Conservation (phyloP, 2,113 vertebrate genomes). For the Aplodontia rufa region DNA sequence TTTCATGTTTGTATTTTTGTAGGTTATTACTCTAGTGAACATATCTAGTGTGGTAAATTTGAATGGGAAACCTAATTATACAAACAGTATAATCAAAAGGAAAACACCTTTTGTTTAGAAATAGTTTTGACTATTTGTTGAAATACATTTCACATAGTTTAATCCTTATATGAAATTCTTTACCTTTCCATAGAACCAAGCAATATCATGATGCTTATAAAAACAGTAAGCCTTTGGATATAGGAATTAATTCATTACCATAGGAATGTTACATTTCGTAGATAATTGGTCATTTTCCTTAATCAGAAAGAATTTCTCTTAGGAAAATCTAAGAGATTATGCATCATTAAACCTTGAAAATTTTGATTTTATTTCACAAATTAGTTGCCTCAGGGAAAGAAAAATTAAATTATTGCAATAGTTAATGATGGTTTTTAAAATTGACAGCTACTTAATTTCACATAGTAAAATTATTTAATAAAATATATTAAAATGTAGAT, state of each 20-base stretch:
- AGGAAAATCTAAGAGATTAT: not conserved
- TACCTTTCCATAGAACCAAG: not conserved
- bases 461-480: not conserved
- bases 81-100: too few relatives aligned
- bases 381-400: not conserved
- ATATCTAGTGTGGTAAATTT: not conserved
- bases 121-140: not conserved
- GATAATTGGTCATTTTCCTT: not conserved
- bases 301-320: not conserved
- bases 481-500: not conserved
- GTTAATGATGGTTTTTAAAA: not conserved
- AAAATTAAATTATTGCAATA: not conserved
- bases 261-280: not conserved
- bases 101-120: not conserved
- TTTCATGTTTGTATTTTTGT: not conserved
- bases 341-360: not conserved
- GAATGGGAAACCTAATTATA: not conserved
- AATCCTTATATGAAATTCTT: too few relatives aligned
- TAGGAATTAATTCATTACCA: not conserved
- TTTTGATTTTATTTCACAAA: slow-evolving; percentile 16
- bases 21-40: not conserved
- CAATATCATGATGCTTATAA: not conserved
- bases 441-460: not conserved
- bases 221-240: not conserved
- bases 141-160: not conserved